phyloP scores from a whole-genome alignment of 2,888 invertebrate genomes.

The Andrena flavipes region DNA sequence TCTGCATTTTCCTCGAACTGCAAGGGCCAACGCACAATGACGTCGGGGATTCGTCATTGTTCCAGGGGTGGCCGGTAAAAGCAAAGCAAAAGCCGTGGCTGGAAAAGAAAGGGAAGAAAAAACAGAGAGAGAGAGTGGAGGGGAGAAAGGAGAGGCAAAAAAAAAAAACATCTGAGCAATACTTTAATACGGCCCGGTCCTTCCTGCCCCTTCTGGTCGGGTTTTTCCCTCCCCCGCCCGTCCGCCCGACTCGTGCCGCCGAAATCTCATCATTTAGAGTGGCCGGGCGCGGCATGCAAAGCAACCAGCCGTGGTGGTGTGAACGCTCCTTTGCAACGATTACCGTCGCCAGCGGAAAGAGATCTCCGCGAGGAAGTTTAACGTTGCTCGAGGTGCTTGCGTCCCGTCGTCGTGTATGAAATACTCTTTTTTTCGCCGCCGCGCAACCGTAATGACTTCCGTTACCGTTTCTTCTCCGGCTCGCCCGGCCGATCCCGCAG shows the following conservation, averaged over 20 bases:
- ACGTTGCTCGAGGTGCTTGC: not conserved
- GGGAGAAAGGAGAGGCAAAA: constrained; percentile 1
- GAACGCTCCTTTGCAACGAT: constrained; percentile 44
- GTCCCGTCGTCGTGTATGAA: not conserved
- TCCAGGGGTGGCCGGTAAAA: constrained; percentile 73
- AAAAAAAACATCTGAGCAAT: constrained; percentile 74
- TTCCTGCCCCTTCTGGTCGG: constrained; percentile 1
- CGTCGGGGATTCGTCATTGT: constrained; percentile 80
- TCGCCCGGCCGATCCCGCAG: not conserved
- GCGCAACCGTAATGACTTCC: constrained; percentile 17
- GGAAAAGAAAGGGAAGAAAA: constrained; percentile 23
- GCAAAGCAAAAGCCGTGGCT: constrained; percentile 68
- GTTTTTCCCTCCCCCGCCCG: constrained; percentile 11
- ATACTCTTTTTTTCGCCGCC: constrained; percentile 3
- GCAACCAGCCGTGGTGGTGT: constrained; percentile 26
- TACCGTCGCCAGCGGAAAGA: not conserved
- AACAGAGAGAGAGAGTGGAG: too few relatives aligned
- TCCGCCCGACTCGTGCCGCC: constrained; percentile 31
- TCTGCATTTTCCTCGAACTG: constrained; percentile 64
- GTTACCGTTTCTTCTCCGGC: constrained; percentile 8
- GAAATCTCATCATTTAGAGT: constrained; percentile 83
- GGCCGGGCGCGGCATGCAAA: constrained; percentile 68
- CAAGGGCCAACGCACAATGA: constrained; percentile 74
- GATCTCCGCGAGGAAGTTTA: not conserved
- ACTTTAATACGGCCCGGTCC: constrained; percentile 77